Evolutionary conservation across 1,140 invertebrate species (phyloP).

Genomic region (Brachionus angularis): DNA sequence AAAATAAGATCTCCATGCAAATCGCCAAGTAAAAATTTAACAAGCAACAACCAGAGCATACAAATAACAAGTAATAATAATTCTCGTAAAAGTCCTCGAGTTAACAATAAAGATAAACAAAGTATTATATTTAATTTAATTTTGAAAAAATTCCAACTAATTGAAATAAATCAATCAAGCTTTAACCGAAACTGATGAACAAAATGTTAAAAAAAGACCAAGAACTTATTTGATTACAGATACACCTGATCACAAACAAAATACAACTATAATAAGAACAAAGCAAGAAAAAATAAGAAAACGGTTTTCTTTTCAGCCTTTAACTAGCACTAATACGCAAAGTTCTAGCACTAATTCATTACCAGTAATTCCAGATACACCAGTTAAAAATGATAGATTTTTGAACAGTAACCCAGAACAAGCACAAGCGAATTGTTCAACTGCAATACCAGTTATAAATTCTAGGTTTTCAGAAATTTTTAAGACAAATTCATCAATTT

Average conservation of each 20-base stretch:
- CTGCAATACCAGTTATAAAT: neutral
- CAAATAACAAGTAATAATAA: neutral
- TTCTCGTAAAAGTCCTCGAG: neutral
- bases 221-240: conserved; percentile 35
- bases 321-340: neutral
- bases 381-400: conserved; percentile 1
- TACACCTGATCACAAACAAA: conserved; percentile 43
- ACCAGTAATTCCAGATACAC: conserved; percentile 34
- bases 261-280: conserved; percentile 32
- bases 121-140: too few relatives aligned
- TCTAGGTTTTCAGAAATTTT: conserved; percentile 6
- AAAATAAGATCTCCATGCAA: conserved; percentile 39
- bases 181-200: too few relatives aligned
- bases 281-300: conserved; percentile 31
- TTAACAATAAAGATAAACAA: neutral
- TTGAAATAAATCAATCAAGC: too few relatives aligned
- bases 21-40: conserved; percentile 1
- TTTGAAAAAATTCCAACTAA: too few relatives aligned
- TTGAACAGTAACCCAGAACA: neutral
- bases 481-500: neutral
- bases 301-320: conserved; percentile 34
- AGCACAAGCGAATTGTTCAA: neutral
- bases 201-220: conserved; percentile 18
- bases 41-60: neutral
- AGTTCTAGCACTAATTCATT: conserved; percentile 24